Evolutionary conservation across 1,140 invertebrate genomes (phyloP).

Genomic region (Manduca sexta): DNA sequence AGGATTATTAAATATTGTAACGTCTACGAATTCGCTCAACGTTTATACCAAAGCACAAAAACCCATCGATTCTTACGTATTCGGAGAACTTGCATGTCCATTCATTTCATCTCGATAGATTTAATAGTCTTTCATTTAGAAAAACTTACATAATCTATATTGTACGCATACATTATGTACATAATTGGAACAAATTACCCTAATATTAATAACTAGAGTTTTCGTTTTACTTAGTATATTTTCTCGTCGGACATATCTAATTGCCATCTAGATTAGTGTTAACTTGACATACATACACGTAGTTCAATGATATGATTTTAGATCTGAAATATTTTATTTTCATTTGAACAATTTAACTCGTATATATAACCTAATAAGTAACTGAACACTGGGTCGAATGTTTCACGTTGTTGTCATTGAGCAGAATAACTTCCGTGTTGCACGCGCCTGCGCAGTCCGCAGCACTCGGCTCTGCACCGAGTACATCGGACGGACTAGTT

Average conservation of each 20-base stretch:
- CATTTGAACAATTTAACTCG: background rate
- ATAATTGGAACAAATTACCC: conserved; percentile 24
- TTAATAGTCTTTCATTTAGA: conserved; percentile 68
- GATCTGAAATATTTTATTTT: conserved; percentile 35
- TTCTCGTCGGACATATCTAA: conserved; percentile 35
- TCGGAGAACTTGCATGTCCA: conserved; percentile 53
- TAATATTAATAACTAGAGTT: conserved; percentile 15
- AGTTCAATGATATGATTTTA: conserved; percentile 28
- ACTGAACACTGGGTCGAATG: background rate
- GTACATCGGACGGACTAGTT: too few species aligned
- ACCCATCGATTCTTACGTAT: conserved; percentile 67
- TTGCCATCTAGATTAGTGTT: conserved; percentile 44
- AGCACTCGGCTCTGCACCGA: too few species aligned
- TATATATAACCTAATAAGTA: background rate
- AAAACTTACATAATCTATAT: conserved; percentile 67
- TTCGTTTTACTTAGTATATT: conserved; percentile 28
- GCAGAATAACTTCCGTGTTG: too few species aligned
- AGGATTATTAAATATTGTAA: conserved; percentile 65
- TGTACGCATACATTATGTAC: conserved; percentile 19
- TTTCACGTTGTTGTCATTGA: background rate
- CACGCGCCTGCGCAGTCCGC: too few species aligned
- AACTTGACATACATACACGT: conserved; percentile 16
- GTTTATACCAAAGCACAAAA: conserved; percentile 73
- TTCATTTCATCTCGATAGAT: conserved; percentile 57
- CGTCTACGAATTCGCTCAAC: conserved; percentile 67